phyloP scores from a whole-genome alignment of 2,888 invertebrate genomes.

The Drosophila sordidula region DNA sequence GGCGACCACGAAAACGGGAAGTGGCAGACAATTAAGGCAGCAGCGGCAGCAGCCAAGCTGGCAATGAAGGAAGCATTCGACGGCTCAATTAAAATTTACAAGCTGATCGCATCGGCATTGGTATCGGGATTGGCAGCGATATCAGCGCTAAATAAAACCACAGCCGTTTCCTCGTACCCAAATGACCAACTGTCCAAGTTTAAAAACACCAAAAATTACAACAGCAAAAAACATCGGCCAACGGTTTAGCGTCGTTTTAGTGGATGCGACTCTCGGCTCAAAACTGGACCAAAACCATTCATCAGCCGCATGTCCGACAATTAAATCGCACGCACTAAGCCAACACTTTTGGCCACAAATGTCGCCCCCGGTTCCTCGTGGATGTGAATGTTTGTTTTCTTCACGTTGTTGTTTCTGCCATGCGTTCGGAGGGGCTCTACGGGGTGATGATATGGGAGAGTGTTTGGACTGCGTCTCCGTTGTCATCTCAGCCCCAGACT shows the following conservation, averaged over 20 bases:
- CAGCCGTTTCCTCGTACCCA: slow-evolving; percentile 66
- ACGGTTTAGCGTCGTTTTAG: slow-evolving; percentile 14
- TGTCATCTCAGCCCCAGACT: slow-evolving; percentile 43
- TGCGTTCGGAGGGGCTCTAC: slow-evolving; percentile 18
- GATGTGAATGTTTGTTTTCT: slow-evolving; percentile 38
- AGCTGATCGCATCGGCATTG: slow-evolving; percentile 54
- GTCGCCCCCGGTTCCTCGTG: slow-evolving; percentile 44
- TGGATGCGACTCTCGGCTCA: slow-evolving; percentile 24
- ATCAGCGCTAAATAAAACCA: slow-evolving; percentile 36
- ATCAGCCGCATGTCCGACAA: slow-evolving; percentile 51
- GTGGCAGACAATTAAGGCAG: slow-evolving; percentile 75
- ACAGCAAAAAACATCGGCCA: slow-evolving; percentile 18
- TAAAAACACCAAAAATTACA: slow-evolving; percentile 20
- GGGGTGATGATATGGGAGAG: neutral
- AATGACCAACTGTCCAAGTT: slow-evolving; percentile 78
- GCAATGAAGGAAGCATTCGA: slow-evolving; percentile 66
- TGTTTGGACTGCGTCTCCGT: slow-evolving; percentile 38
- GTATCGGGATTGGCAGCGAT: slow-evolving; percentile 28
- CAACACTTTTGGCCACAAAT: slow-evolving; percentile 63
- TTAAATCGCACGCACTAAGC: slow-evolving; percentile 52
- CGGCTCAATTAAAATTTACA: slow-evolving; percentile 69
- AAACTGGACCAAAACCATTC: slow-evolving; percentile 58
- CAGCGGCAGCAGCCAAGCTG: slow-evolving; percentile 16
- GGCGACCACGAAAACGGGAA: slow-evolving; percentile 71
- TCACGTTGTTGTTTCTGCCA: slow-evolving; percentile 8